Percentiles rank a stretch among this genome's conserved stretches.
phyloP scores from a whole-genome alignment of 2,113 vertebrate genomes.

The Mustelus asterias region DNA sequence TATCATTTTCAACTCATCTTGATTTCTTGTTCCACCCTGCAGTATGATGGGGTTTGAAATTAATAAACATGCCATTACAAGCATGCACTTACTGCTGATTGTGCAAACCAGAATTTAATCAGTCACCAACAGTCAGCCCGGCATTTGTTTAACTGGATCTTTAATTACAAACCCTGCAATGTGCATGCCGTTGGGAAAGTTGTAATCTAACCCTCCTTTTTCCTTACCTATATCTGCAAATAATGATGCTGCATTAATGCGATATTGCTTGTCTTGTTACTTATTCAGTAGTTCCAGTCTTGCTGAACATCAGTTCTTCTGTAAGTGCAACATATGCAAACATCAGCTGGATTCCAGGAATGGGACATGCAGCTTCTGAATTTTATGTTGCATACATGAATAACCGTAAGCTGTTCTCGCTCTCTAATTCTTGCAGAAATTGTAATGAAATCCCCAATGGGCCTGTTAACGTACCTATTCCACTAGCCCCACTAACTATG shows the following conservation, averaged over 20 bases:
- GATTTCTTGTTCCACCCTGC: slow-evolving; percentile 14
- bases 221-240: slow-evolving; percentile 2
- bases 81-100: slow-evolving; percentile 19
- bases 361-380: slow-evolving; percentile 48
- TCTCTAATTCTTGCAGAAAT: slow-evolving; percentile 39
- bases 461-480: slow-evolving; percentile 22
- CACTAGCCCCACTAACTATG: slow-evolving; percentile 18
- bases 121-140: neutral
- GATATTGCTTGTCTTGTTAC: slow-evolving; percentile 44
- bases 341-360: slow-evolving; percentile 57
- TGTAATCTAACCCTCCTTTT: slow-evolving; percentile 33
- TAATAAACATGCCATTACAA: slow-evolving; percentile 3
- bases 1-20: neutral
- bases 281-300: slow-evolving; percentile 43
- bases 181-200: slow-evolving; percentile 13
- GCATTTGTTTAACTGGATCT: slow-evolving; percentile 2
- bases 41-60: neutral
- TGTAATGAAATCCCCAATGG: slow-evolving; percentile 26
- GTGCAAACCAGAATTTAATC: slow-evolving; percentile 22
- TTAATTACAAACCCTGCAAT: slow-evolving; percentile 26
- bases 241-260: slow-evolving; percentile 46
- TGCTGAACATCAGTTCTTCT: slow-evolving; percentile 53
- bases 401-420: slow-evolving; percentile 50
- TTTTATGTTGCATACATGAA: slow-evolving; percentile 56
- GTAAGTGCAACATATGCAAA: slow-evolving; percentile 57